These are phyloP conservation scores for Scolopax rusticola DNA, from an alignment of 2,797 vertebrate genomes.

Conservation along the genomic window DNA sequence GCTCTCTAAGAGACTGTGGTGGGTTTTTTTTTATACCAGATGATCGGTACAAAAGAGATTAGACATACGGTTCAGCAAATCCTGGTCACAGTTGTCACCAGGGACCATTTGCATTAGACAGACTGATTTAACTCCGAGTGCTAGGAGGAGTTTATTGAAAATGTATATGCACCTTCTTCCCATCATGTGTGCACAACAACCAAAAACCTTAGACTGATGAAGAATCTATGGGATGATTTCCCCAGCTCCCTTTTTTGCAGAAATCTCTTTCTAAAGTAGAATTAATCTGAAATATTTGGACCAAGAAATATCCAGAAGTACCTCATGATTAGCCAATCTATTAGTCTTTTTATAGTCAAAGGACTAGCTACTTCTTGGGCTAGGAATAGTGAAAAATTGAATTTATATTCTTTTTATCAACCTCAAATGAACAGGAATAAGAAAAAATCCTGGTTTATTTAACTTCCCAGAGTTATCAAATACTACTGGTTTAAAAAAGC, in stretches of 20 bases:
- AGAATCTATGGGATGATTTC: neutral
- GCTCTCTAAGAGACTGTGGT: neutral
- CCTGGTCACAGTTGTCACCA: neutral
- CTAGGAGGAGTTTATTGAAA: neutral
- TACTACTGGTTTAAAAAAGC: neutral
- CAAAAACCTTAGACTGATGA: neutral
- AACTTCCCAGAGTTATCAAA: neutral
- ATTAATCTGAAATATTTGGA: neutral
- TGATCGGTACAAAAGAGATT: neutral
- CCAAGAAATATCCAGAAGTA: neutral
- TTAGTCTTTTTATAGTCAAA: neutral
- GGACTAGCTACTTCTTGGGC: neutral
- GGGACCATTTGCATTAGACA: neutral
- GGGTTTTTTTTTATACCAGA: neutral
- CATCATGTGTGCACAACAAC: neutral
- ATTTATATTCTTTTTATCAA: constrained; percentile 8
- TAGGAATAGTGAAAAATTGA: neutral
- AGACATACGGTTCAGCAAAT: neutral
- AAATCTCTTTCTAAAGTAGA: neutral
- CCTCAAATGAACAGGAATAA: neutral
- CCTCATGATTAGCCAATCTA: neutral
- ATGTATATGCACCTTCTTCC: neutral
- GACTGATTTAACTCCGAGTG: neutral
- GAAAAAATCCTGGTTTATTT: neutral
- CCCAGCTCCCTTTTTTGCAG: neutral